Base-by-base conservation (phyloP, 2,113 vertebrate species). In the Alaudala cheleensis region DNA sequence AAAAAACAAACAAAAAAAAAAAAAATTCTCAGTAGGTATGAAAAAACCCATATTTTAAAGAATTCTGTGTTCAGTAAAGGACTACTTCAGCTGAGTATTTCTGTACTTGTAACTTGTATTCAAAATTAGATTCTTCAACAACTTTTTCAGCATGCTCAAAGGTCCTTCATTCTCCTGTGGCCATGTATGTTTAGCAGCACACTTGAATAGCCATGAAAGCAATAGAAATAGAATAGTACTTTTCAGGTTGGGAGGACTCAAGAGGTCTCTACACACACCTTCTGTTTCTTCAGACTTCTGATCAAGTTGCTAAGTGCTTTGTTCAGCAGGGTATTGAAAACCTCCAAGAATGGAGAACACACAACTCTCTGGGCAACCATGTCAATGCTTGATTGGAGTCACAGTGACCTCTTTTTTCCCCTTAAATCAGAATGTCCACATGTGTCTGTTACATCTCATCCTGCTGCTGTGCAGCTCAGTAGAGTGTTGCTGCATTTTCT, bases 1-100 rank as follows among this genome's bases (percentile, higher is more conserved):
- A 88, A 85, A 42, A 79, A 80, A 85, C n/a, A n/a, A n/a, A n/a
- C n/a, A 86, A 44, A 83, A 88, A 85, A 42, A 79, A 80, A 85
- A 76, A n/a, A 77, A 78, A 50, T 33, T 16, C 19, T 20, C 45
- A 14, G 80, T 60, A 28, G 16, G 5, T 49, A 45, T 42, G 37
- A 7, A 39, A 25, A 70, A 77, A 25, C 6, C 4, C 29, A 9
- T 60, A 15, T 65, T 86, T 73, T 88, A 72, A 79, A 34, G 20
- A 83, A 65, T 77, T 80, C 19, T 49, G 2, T 61, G 22, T 65
- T 69, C 54, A 37, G 4, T 57, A 56, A 82, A 77, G 50, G 44
- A 47, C 49, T 85, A 28, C 24, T 93, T 93, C 66, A 47, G 13
- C 10, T 44, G 33, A 79, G 16, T 91, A 45, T 69, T 70, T 87